Evolutionary conservation across 2,888 invertebrate genomes (phyloP), one percentile per base, ranked within the genome.

Genomic region (Caenorhabditis afra): DNA sequence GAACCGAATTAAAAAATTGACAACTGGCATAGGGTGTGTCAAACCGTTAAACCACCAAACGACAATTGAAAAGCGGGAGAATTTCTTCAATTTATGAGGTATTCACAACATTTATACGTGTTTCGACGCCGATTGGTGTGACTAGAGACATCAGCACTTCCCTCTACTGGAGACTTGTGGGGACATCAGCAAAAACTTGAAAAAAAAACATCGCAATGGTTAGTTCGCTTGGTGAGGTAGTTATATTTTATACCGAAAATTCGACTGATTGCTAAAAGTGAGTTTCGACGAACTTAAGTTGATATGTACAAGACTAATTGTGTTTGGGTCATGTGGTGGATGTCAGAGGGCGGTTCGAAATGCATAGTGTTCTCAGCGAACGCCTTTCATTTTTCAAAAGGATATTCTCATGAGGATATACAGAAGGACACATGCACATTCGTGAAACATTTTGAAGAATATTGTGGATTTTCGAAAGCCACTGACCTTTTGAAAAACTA

Each of bases 21-120:
- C 61, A 49, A 29, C 29, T 49, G 37, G 44, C 16, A 44, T 16
- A 37, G n/a, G 7, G 14, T 57, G 39, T 57, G 11, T 44, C 44
- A 47, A 66, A 66, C 57, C 57, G 57, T 49, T 57, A 57, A 62
- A 67, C 41, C 58, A 50, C 67, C 41, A 58, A 67, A 50, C 66
- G 58, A 49, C 50, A 23, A 57, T 67, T n/a, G 58, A 58, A 50
- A 23, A 41, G 39, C n/a, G 37, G 50, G 52, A 11, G 3, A 18
- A 22, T 23, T 65, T 53, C 4, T 7, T 29, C 29, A 29, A 29
- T 67, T 47, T 64, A 67, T 41, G 58, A 67, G 39, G 67, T 58
- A 49, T 67, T 58, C 39, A 52, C 12, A 23, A 29, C 23, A 3
- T 5, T 29, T 29, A 49, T 18, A 35, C 12, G 49, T 58, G 22